Conservation (phyloP, 2,113 vertebrate genomes). For the Rhynchomys soricoides region DNA sequence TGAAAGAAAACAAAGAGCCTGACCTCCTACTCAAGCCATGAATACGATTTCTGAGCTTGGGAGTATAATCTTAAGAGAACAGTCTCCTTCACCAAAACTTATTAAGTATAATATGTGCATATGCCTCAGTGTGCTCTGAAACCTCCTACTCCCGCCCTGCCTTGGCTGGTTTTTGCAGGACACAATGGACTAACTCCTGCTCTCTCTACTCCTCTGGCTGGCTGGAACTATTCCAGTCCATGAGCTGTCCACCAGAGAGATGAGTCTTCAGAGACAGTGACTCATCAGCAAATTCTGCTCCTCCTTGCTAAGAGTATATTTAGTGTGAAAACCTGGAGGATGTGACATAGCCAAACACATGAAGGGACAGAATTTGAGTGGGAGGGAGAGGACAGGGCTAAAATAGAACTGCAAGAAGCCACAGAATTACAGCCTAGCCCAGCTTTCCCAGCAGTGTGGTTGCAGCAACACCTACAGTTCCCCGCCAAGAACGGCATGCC, state of each 20-base stretch:
- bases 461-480: constrained; percentile 86
- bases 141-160: background rate
- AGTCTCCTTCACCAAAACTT: constrained; percentile 72
- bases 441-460: constrained; percentile 73
- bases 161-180: constrained; percentile 56
- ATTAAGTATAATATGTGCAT: constrained; percentile 66
- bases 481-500: constrained; percentile 75
- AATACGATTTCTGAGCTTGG: constrained; percentile 69
- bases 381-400: constrained; percentile 66
- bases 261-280: constrained; percentile 38
- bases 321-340: constrained; percentile 66
- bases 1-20: constrained; percentile 35
- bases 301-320: constrained; percentile 68
- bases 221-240: constrained; percentile 55
- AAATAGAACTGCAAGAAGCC: constrained; percentile 75
- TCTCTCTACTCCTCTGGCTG: constrained; percentile 27
- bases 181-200: constrained; percentile 54
- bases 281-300: constrained; percentile 60
- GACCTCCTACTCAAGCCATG: constrained; percentile 48
- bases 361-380: constrained; percentile 68
- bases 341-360: constrained; percentile 61
- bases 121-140: constrained; percentile 73
- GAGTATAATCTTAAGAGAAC: constrained; percentile 58
- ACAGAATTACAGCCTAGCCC: constrained; percentile 57
- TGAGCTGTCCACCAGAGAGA: background rate